A percentile compares a stretch with the other conserved stretches of the same genome.
Conservation (phyloP, 2,113 vertebrate species). For the Alexandromys fortis region DNA sequence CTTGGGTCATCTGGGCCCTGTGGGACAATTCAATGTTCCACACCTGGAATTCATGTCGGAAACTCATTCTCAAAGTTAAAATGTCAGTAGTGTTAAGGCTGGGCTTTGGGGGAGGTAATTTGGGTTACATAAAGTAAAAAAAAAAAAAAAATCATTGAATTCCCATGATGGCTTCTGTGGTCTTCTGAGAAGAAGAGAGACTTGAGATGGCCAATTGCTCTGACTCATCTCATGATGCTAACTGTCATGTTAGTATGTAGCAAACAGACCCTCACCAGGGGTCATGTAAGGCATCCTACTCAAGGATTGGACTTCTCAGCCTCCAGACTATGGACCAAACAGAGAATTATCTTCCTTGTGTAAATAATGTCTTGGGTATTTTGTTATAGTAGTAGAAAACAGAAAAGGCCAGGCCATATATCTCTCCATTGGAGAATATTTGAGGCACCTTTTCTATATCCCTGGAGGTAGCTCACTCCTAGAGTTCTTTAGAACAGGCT, state of each 20-base stretch:
- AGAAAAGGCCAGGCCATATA: not conserved
- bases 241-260: too few relatives aligned
- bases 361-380: not conserved
- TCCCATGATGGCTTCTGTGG: too few relatives aligned
- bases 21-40: not conserved
- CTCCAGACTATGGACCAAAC: not conserved
- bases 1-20: not conserved
- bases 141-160: not conserved
- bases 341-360: too few relatives aligned
- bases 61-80: not conserved
- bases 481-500: not conserved
- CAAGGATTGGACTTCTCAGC: not conserved
- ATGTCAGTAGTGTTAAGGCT: not conserved
- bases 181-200: not conserved
- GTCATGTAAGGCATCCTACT: not conserved
- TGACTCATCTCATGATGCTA: not conserved
- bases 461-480: not conserved
- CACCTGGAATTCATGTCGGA: not conserved
- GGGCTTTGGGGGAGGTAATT: not conserved
- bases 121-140: not conserved
- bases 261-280: not conserved
- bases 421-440: not conserved
- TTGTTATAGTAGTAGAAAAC: not conserved
- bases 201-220: not conserved
- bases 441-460: not conserved